A percentile compares a stretch with the other conserved stretches of the same genome.
Conservation (phyloP, 2,888 invertebrate species). For the Acleris emargana region DNA sequence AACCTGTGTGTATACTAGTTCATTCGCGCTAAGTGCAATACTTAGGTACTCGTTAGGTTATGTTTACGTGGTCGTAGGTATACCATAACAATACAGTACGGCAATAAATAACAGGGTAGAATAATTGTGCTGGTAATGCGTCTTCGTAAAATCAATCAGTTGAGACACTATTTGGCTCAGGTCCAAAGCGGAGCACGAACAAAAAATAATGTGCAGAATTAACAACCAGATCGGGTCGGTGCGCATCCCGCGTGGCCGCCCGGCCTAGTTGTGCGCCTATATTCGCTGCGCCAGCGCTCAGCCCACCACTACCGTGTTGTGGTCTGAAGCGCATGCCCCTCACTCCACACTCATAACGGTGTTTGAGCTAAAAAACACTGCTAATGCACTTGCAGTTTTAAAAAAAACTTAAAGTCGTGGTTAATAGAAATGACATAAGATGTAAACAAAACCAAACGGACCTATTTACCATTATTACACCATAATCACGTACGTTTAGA, state of each 20-base stretch:
- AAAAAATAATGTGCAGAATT: slow-evolving; percentile 51
- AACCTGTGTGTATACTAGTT: slow-evolving; percentile 17
- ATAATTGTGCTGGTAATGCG: slow-evolving; percentile 52
- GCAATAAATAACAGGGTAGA: slow-evolving; percentile 44
- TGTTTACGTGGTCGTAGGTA: slow-evolving; percentile 14
- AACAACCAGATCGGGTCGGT: slow-evolving; percentile 29
- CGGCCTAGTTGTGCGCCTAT: slow-evolving; percentile 34
- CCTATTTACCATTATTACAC: too few relatives aligned
- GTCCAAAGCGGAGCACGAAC: slow-evolving; percentile 49
- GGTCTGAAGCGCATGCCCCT: too few relatives aligned
- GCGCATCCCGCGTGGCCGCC: slow-evolving; percentile 15
- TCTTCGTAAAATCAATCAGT: slow-evolving; percentile 64
- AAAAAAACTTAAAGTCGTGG: too few relatives aligned
- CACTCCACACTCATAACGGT: too few relatives aligned
- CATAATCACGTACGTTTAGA: too few relatives aligned
- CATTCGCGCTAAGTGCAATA: slow-evolving; percentile 18
- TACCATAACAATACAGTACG: slow-evolving; percentile 20
- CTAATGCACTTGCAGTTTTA: too few relatives aligned
- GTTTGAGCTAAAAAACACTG: too few relatives aligned
- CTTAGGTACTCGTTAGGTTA: slow-evolving; percentile 15
- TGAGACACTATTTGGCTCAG: slow-evolving; percentile 53
- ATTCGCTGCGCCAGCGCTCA: slow-evolving; percentile 21
- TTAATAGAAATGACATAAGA: too few relatives aligned
- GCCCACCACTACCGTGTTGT: not conserved
- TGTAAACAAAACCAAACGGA: too few relatives aligned